Evolutionary conservation across 2,888 invertebrate species (phyloP), one percentile per base, ranked within the genome.

Genomic region (Temnothorax unifasciatus): DNA sequence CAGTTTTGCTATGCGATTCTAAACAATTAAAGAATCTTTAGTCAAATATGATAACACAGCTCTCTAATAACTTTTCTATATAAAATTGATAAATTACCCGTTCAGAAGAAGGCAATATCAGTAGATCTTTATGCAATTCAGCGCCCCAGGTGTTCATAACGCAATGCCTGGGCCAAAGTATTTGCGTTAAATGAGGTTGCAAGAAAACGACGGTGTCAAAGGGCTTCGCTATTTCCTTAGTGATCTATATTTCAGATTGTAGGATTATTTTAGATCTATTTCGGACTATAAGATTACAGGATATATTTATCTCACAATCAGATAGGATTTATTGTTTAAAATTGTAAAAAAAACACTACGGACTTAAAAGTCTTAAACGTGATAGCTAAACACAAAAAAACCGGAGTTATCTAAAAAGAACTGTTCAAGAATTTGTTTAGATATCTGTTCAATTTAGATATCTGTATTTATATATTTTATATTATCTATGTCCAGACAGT

Each of bases 121-220:
- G 97, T 0, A 99, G 96, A 92, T 98, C 97, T 92, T 97, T 96
- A 93, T 99, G 98, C 54, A 99, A 96, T 94, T 99, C 97, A 0
- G 99, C 97, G 5, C 99, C 99, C 98, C 98, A 98, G 0, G 98
- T 97, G 91, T 98, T 97, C 95, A 98, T 98, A 9, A 99, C 98
- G 95, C 99, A 99, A 95, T 99, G 99, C 0, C 97, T 96, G 25
- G 99, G 99, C 99, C 99, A 99, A 77, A 99, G 96, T 41, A 97
- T 96, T 95, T 99, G 99, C 93, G 97, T 97, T 96, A 97, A 97
- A 54, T 97, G 96, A 21, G 98, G 97, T 13, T 98, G 97, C 82
- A 97, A 97, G 95, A 99, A 99, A 87, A 97, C 96, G 34, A 99
- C 99, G 0, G 97, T 98, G 94, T 99, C 99, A 93, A 98, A 98